A percentile compares a stretch with the other conserved stretches of the same genome.
These are phyloP conservation scores for Gastrophryne carolinensis DNA, from an alignment of 2,797 vertebrate species.

Conservation along the genomic window DNA sequence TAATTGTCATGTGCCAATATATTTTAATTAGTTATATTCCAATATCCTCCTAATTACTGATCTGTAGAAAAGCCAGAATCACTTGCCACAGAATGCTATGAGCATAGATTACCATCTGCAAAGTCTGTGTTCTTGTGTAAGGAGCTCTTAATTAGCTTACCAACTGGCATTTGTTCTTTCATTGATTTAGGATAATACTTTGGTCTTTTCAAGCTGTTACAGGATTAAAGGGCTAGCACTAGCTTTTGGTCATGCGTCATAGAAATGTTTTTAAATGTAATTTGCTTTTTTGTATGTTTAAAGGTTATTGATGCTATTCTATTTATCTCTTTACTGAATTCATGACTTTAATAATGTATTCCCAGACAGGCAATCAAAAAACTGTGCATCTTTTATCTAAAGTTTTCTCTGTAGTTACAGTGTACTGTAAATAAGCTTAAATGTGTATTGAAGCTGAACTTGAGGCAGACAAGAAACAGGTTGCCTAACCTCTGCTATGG, in stretches of 20 bases:
- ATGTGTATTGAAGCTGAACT: too few relatives aligned
- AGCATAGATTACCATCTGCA: constrained; percentile 34
- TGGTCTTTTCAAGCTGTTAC: constrained; percentile 12
- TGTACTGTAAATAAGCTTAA: too few relatives aligned
- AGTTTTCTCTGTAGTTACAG: too few relatives aligned
- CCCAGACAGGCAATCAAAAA: too few relatives aligned
- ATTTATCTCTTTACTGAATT: too few relatives aligned
- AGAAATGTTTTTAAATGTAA: not conserved
- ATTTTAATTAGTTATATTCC: constrained; percentile 25
- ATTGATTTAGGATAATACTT: constrained; percentile 1
- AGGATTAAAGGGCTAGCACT: not conserved
- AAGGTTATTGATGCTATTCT: too few relatives aligned
- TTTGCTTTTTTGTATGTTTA: not conserved
- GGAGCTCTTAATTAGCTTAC: constrained; percentile 20
- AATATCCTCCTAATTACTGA: constrained; percentile 30
- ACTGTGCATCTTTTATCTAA: too few relatives aligned
- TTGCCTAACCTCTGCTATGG: too few relatives aligned
- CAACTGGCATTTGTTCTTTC: constrained; percentile 18
- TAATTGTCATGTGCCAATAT: constrained; percentile 15
- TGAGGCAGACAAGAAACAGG: too few relatives aligned
- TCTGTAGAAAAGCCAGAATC: constrained; percentile 18
- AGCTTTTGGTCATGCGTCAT: not conserved
- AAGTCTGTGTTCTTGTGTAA: not conserved
- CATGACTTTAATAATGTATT: too few relatives aligned
- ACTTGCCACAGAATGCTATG: constrained; percentile 1